These are phyloP conservation scores for Archilochus colubris DNA, from an alignment of 2,113 vertebrate genomes.

Conservation along the genomic window DNA sequence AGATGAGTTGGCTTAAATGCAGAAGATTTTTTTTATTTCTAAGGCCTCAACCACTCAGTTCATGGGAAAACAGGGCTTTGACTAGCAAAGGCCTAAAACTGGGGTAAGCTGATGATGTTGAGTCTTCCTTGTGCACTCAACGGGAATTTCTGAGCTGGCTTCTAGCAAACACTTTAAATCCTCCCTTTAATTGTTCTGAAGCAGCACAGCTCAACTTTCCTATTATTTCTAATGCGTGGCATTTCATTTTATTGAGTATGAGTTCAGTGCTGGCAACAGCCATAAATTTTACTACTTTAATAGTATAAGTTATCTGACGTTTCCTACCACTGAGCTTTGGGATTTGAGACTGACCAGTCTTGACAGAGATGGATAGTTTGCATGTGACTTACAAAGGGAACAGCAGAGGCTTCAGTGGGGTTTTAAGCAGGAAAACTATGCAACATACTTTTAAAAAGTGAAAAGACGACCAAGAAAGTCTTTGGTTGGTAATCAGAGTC, in stretches of 20 bases:
- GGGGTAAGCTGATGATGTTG: background rate
- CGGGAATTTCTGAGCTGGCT: background rate
- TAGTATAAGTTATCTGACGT: constrained; percentile 25
- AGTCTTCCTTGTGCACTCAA: background rate
- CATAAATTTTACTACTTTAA: constrained; percentile 33
- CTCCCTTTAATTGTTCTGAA: background rate
- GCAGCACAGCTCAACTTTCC: background rate
- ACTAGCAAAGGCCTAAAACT: background rate
- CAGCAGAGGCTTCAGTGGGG: background rate
- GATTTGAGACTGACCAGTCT: constrained; percentile 43
- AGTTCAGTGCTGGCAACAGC: background rate
- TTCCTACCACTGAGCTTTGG: background rate
- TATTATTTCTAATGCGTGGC: background rate
- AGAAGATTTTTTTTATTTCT: background rate
- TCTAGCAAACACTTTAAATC: background rate
- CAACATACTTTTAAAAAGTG: constrained; percentile 17
- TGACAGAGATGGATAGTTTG: constrained; percentile 22
- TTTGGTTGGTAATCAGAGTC: constrained; percentile 12
- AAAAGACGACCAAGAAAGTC: background rate
- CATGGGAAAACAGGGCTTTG: background rate
- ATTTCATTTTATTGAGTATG: constrained; percentile 14
- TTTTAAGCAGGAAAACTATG: background rate
- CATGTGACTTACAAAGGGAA: constrained; percentile 1
- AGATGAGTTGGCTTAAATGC: background rate
- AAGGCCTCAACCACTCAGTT: background rate